Percentiles rank a stretch among this genome's conserved stretches.
phyloP scores from a whole-genome alignment of 1,140 invertebrate genomes.

The Ips nitidus region DNA sequence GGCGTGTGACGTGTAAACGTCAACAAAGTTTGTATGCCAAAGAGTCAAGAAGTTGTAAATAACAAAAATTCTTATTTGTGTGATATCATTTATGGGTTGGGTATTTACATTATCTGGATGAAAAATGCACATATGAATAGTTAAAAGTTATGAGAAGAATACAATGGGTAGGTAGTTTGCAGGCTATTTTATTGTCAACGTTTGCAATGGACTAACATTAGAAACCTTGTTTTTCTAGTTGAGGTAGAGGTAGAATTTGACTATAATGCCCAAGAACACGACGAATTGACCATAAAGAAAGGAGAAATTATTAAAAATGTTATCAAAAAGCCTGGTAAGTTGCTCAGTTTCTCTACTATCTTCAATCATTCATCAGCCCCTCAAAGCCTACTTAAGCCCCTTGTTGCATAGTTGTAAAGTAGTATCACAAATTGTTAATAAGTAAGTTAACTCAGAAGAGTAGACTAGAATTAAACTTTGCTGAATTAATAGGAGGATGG shows the following conservation, averaged over 20 bases:
- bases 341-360: not conserved
- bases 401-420: not conserved
- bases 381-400: not conserved
- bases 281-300: conserved; percentile 83
- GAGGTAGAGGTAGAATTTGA: conserved; percentile 80
- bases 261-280: conserved; percentile 76
- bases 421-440: not conserved
- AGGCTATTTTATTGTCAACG: not conserved
- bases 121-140: conserved; percentile 25
- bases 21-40: not conserved
- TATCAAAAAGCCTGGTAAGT: conserved; percentile 65
- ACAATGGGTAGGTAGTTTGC: conserved; percentile 16
- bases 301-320: conserved; percentile 88
- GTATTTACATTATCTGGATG: conserved; percentile 16
- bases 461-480: not conserved
- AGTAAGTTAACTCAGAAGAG: not conserved
- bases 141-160: conserved; percentile 31
- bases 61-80: conserved; percentile 22
- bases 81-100: conserved; percentile 36
- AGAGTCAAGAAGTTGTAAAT: not conserved
- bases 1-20: no score
- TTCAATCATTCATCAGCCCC: not conserved
- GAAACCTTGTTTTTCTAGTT: conserved; percentile 55
- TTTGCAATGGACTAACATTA: conserved; percentile 4
- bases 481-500: conserved; percentile 74